A percentile compares a stretch with the other conserved stretches of the same genome.
Evolutionary conservation across 2,888 invertebrate genomes (phyloP).

Genomic region (Rhogogaster chlorosoma): DNA sequence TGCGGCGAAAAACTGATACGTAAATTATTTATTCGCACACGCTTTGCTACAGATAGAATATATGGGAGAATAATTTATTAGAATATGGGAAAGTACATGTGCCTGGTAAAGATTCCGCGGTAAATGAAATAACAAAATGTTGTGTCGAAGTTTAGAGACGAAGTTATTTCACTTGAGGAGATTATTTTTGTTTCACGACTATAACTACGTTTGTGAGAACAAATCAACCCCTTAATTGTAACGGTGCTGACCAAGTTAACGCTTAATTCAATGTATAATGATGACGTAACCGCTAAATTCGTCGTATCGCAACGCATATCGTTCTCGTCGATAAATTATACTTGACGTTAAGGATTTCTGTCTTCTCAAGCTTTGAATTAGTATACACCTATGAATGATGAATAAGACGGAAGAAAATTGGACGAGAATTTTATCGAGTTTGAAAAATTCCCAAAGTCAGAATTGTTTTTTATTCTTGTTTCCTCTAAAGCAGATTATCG

Average conservation of each 20-base stretch:
- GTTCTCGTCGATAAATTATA: conserved; percentile 40
- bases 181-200: conserved; percentile 13
- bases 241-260: conserved; percentile 48
- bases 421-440: background rate
- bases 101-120: background rate
- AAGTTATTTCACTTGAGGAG: conserved; percentile 25
- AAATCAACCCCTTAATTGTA: conserved; percentile 49
- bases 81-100: background rate
- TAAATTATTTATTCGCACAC: background rate
- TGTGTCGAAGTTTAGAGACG: background rate
- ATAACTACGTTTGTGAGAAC: conserved; percentile 46
- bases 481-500: background rate
- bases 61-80: background rate
- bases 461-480: background rate
- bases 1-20: background rate
- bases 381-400: conserved; percentile 9
- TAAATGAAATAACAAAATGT: background rate
- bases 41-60: background rate
- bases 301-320: conserved; percentile 41
- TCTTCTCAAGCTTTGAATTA: background rate
- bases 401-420: background rate
- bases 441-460: background rate
- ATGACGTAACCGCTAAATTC: conserved; percentile 46
- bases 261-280: conserved; percentile 47
- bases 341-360: conserved; percentile 2